These are phyloP conservation scores for Hippocampus zosterae DNA, from an alignment of 2,113 vertebrate species.

Conservation along the genomic window DNA sequence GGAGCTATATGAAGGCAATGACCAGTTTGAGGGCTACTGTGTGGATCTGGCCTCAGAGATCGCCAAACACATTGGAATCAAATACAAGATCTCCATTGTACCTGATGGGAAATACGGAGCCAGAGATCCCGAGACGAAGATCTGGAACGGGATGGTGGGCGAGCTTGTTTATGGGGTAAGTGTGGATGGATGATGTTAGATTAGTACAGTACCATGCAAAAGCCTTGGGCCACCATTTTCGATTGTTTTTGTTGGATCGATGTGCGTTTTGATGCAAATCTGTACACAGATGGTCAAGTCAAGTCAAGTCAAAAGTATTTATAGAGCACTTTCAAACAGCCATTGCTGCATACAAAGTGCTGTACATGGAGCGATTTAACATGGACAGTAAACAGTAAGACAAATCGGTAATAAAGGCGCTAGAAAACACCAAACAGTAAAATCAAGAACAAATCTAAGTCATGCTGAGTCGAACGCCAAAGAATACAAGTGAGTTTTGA, in stretches of 20 bases:
- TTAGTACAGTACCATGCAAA: not conserved
- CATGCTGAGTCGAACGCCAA: too few relatives aligned
- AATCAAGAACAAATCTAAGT: too few relatives aligned
- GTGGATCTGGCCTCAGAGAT: slow-evolving; percentile 98
- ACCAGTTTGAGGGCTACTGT: slow-evolving; percentile 97
- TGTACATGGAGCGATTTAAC: too few relatives aligned
- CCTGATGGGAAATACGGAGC: slow-evolving; percentile 98
- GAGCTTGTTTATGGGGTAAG: slow-evolving; percentile 97
- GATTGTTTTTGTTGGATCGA: not conserved
- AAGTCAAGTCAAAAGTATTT: not conserved
- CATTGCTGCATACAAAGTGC: too few relatives aligned
- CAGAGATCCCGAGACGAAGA: slow-evolving; percentile 97
- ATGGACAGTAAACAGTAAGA: too few relatives aligned
- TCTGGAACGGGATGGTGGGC: slow-evolving; percentile 99
- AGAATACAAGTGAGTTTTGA: too few relatives aligned
- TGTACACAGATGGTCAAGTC: not conserved
- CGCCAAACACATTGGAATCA: slow-evolving; percentile 98
- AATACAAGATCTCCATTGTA: slow-evolving; percentile 98
- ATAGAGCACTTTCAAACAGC: too few relatives aligned
- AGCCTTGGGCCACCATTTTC: not conserved
- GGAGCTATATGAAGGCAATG: slow-evolving; percentile 95
- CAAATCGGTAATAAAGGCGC: too few relatives aligned
- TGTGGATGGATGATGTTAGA: not conserved
- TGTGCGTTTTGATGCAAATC: not conserved
- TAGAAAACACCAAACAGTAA: too few relatives aligned